Evolutionary conservation across 2,113 vertebrate genomes (phyloP).

Genomic region (Lonchura striata): DNA sequence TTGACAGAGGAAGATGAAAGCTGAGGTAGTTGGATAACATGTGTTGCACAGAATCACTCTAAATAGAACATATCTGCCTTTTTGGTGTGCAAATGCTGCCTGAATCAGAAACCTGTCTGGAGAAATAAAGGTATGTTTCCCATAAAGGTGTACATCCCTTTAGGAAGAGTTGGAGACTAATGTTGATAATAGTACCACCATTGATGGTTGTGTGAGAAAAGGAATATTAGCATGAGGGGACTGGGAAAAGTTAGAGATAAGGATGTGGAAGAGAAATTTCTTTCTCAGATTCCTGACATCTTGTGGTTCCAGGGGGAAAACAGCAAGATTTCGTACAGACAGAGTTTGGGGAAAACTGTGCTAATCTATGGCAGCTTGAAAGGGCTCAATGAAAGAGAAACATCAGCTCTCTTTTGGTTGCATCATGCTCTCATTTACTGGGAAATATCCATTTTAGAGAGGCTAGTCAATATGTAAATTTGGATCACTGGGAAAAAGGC

Average conservation of each 20-base stretch:
- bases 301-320: background rate
- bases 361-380: background rate
- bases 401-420: background rate
- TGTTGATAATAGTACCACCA: accelerated
- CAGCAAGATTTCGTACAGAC: background rate
- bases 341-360: background rate
- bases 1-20: background rate
- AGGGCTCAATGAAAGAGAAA: background rate
- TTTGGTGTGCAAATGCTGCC: background rate
- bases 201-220: background rate
- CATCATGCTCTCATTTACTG: background rate
- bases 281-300: background rate
- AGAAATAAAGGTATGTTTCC: background rate
- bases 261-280: background rate
- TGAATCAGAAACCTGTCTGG: background rate
- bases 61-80: background rate
- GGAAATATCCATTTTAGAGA: background rate
- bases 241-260: background rate
- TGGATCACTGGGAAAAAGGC: background rate
- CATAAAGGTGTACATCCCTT: background rate
- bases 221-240: background rate
- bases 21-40: background rate
- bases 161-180: background rate
- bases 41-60: background rate
- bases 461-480: background rate